Evolutionary conservation across 2,888 invertebrate species (phyloP).

Genomic region (Cepaea hortensis): DNA sequence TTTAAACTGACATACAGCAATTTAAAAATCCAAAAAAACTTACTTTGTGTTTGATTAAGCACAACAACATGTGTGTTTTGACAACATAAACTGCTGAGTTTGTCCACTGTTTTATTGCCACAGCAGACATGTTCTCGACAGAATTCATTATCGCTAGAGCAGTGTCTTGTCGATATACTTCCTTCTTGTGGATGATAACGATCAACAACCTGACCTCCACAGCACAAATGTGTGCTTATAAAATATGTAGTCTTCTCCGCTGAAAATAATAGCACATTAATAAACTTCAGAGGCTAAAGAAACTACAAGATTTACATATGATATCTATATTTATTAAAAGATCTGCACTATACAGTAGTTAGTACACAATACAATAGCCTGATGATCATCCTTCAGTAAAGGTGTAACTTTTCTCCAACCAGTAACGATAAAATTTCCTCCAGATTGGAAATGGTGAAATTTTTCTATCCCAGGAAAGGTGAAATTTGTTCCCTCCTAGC

Average conservation of each 20-base stretch:
- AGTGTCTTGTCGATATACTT: background rate
- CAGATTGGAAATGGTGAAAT: too few relatives aligned
- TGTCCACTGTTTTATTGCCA: background rate
- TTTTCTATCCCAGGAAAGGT: too few relatives aligned
- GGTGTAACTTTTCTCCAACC: too few relatives aligned
- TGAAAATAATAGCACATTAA: background rate
- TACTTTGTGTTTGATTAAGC: background rate
- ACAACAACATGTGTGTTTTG: background rate
- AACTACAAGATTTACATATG: too few relatives aligned
- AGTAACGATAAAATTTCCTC: too few relatives aligned
- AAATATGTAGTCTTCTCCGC: background rate
- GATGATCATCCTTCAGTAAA: too few relatives aligned
- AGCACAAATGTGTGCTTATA: background rate
- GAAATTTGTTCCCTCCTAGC: too few relatives aligned
- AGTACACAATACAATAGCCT: too few relatives aligned
- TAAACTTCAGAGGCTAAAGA: background rate
- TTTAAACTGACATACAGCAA: background rate
- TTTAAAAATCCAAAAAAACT: background rate
- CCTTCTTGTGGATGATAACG: background rate
- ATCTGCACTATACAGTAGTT: too few relatives aligned
- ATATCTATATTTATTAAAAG: too few relatives aligned
- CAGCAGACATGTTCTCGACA: conserved; percentile 13
- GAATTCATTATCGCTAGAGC: background rate
- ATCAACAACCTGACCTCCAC: background rate
- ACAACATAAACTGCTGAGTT: conserved; percentile 10